Percentiles rank a stretch among this genome's conserved stretches.
These are phyloP conservation scores for Drosophila greeni DNA, from an alignment of 2,888 invertebrate genomes.

Conservation along the genomic window DNA sequence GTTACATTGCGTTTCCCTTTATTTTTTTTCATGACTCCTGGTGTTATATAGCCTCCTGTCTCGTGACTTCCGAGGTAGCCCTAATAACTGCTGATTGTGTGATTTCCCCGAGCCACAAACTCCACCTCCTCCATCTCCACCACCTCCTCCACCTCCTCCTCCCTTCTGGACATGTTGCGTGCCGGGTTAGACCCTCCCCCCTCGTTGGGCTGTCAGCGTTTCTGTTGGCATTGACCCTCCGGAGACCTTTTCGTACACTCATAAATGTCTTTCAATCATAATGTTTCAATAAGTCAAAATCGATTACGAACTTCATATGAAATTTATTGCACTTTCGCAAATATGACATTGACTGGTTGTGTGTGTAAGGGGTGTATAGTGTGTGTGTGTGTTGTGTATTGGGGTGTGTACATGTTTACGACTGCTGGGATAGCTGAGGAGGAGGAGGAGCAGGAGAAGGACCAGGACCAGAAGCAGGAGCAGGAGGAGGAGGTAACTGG, in stretches of 20 bases:
- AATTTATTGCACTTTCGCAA: constrained; percentile 76
- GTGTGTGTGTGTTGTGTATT: constrained; percentile 15
- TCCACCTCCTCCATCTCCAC: neutral
- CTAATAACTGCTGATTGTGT: constrained; percentile 74
- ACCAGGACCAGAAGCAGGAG: too few species aligned
- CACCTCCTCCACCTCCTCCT: neutral
- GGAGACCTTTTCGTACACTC: constrained; percentile 71
- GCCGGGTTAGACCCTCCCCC: constrained; percentile 6
- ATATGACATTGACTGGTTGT: constrained; percentile 73
- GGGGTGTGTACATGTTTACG: constrained; percentile 9
- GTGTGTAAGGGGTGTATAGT: constrained; percentile 2
- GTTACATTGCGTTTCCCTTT: constrained; percentile 39
- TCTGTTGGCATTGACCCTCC: constrained; percentile 73
- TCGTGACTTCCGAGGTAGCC: constrained; percentile 65
- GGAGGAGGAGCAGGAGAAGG: neutral
- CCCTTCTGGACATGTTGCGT: constrained; percentile 47
- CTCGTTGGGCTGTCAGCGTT: constrained; percentile 61
- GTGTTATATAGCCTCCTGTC: constrained; percentile 48
- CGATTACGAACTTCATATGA: constrained; percentile 77
- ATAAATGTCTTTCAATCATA: constrained; percentile 78
- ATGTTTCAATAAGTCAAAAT: constrained; percentile 78
- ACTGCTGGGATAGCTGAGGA: neutral
- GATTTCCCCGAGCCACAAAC: constrained; percentile 48
- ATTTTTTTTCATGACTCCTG: neutral
- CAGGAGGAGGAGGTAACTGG: neutral